Percentiles rank a stretch among this genome's conserved stretches.
Evolutionary conservation across 2,113 vertebrate genomes (phyloP).

Genomic region (Elephantulus edwardii): DNA sequence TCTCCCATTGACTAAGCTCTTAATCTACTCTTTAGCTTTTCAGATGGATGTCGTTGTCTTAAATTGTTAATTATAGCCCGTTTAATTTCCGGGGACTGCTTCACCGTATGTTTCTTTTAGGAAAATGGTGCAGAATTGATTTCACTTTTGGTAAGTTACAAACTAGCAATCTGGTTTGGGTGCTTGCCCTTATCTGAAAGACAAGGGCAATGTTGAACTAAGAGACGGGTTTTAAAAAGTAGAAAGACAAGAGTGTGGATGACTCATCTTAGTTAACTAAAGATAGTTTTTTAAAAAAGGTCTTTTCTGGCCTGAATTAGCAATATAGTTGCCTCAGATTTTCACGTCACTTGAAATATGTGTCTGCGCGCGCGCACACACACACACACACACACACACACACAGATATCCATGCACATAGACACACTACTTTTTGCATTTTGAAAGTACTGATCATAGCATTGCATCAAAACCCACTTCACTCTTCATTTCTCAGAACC

Average conservation of each 20-base stretch:
- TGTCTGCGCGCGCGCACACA: neutral
- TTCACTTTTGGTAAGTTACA: neutral
- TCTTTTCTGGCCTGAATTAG: neutral
- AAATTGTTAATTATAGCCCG: constrained; percentile 59
- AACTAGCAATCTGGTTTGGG: neutral
- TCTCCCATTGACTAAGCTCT: constrained; percentile 45
- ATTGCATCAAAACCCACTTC: neutral
- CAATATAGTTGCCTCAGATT: neutral
- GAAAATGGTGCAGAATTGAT: constrained; percentile 40
- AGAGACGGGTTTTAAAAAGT: neutral
- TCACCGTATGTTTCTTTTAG: constrained; percentile 44
- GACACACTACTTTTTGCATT: neutral
- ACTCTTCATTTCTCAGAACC: neutral
- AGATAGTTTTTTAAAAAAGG: neutral
- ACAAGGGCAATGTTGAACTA: neutral
- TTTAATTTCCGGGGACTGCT: constrained; percentile 66
- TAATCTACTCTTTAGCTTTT: constrained; percentile 66
- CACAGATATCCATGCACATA: neutral
- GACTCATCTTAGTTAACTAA: neutral
- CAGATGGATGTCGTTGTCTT: constrained; percentile 41
- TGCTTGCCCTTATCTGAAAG: neutral
- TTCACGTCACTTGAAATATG: neutral
- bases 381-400: too few species aligned
- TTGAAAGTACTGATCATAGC: neutral
- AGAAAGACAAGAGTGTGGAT: constrained; percentile 18